Conservation (phyloP, 2,888 invertebrate species). For the Thereva nobilitata region DNA sequence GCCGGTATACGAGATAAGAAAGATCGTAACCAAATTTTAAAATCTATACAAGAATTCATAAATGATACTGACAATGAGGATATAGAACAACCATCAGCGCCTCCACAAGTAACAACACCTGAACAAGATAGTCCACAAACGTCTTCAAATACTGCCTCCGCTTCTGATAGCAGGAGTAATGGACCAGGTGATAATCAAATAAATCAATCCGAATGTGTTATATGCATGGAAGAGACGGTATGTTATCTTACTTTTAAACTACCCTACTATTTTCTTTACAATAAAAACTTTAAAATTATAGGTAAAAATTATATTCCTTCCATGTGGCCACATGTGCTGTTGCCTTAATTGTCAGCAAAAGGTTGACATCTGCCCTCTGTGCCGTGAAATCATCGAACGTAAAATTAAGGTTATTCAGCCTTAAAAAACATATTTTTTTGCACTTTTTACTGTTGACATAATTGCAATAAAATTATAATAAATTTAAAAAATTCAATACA, state of each 20-base stretch:
- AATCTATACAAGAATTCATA: constrained; percentile 67
- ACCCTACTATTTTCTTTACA: constrained; percentile 21
- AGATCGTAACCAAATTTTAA: constrained; percentile 67
- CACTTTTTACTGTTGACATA: constrained; percentile 31
- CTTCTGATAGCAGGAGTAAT: background rate
- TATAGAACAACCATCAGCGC: constrained; percentile 48
- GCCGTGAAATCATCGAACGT: constrained; percentile 70
- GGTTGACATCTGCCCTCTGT: constrained; percentile 75
- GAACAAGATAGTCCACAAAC: background rate
- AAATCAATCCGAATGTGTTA: constrained; percentile 72
- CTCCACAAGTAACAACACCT: constrained; percentile 42
- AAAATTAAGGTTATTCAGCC: constrained; percentile 67
- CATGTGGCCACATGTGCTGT: constrained; percentile 86
- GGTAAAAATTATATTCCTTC: constrained; percentile 80
- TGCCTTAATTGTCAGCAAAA: constrained; percentile 70
- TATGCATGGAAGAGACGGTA: constrained; percentile 78
- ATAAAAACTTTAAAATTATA: constrained; percentile 53
- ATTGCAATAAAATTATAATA: constrained; percentile 31
- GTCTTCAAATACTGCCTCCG: too few species aligned
- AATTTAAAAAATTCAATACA: constrained; percentile 20
- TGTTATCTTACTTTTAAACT: constrained; percentile 49
- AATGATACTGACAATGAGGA: constrained; percentile 42
- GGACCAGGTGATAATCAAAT: constrained; percentile 53
- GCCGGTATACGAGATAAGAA: constrained; percentile 63
- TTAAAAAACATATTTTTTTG: constrained; percentile 19